These are phyloP conservation scores for Spheniscus mendiculus DNA, from an alignment of 2,113 vertebrate genomes.

Conservation along the genomic window DNA sequence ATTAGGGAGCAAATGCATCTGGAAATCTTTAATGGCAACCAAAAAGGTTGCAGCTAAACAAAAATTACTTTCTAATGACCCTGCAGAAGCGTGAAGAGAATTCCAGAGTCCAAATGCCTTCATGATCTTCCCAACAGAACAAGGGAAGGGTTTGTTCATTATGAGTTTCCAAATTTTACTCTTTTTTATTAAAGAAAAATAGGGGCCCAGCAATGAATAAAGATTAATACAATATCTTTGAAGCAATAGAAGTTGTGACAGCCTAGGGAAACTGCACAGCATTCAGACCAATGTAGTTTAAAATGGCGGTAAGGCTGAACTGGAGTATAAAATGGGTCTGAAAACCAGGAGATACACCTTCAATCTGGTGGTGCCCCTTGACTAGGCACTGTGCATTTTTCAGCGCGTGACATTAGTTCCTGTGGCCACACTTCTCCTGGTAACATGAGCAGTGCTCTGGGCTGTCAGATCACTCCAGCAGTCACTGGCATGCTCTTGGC, in stretches of 20 bases:
- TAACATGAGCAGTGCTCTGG: not conserved
- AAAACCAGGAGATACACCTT: not conserved
- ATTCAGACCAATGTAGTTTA: not conserved
- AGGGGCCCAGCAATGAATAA: not conserved
- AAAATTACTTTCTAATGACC: not conserved
- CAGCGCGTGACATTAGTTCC: not conserved
- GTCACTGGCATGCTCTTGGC: not conserved
- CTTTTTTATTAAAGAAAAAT: not conserved
- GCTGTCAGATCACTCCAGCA: not conserved
- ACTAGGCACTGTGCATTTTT: not conserved
- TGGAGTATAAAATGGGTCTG: not conserved
- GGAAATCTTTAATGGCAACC: not conserved
- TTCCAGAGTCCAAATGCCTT: not conserved
- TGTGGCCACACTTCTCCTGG: not conserved
- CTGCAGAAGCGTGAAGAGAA: not conserved
- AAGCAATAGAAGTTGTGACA: not conserved
- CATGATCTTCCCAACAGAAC: not conserved
- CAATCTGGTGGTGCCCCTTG: not conserved
- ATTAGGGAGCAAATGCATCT: not conserved
- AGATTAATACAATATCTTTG: not conserved
- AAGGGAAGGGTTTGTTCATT: not conserved
- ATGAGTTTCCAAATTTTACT: not conserved
- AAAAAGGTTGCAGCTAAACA: not conserved
- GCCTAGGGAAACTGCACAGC: not conserved
- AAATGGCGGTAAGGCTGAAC: not conserved